Evolutionary conservation across 2,888 invertebrate species (phyloP), one percentile per base, ranked within the genome.

Genomic region (Athalia rosae): DNA sequence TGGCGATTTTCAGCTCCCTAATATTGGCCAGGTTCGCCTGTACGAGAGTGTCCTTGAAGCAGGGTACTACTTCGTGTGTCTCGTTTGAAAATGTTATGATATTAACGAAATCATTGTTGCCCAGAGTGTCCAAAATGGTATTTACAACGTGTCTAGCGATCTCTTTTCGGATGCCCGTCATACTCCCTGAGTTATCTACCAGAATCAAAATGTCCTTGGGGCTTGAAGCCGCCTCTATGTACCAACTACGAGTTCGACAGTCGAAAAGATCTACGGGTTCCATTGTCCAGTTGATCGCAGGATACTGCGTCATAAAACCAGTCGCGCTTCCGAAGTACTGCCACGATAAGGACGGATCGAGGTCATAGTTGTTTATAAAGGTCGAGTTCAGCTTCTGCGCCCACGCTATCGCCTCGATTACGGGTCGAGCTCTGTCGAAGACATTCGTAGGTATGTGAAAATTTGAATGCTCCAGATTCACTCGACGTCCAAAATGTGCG

Each of bases 291-390:
- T 94, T 94, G 91, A 95, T 94, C 64, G 96, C 96, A 92, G 99
- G 99, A 91, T 95, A 99, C 89, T 98, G 97, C 84, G 99, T 93
- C 94, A 99, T 97, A 90, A 99, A 99, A 59, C 99, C 99, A 15
- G 97, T 95, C 53, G 98, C 95, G 89, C 98, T 98, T 81, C 99
- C 99, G 90, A 99, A 99, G 90, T 98, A 99, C 91, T 99, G 99
- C 98, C 99, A 99, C 4, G 97, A 96, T 61, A 98, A 91, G 4
- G 96, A 95, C 13, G 96, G 96, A 90, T 98, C 97, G 79, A 93
- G 93, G 87, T 95, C 94, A 87, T 95, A 95, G 90, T 98, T 98
- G 86, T 95, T 94, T 82, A 94, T 93, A 90, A 99, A 99, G 83
- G 95, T 96, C 76, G 94, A 93, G 89, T 99, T 98, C 84, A 99